Evolutionary conservation across 2,113 vertebrate genomes (phyloP).

Genomic region (Xerus inauris): DNA sequence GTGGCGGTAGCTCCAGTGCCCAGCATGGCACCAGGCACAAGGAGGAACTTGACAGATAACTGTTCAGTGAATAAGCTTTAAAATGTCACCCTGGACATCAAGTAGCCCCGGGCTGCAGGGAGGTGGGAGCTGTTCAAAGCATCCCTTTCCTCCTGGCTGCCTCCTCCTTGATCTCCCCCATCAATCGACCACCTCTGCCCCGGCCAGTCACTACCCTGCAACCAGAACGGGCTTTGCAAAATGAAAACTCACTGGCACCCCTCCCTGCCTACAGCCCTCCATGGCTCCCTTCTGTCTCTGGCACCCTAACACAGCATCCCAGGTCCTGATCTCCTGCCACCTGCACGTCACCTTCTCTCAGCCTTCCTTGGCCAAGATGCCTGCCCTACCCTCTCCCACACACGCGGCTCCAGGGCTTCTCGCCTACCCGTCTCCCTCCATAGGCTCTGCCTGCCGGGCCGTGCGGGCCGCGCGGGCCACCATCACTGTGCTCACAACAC

Average conservation of each 20-base stretch:
- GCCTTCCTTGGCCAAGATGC: not conserved
- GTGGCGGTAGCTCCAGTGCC: not conserved
- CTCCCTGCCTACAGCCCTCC: not conserved
- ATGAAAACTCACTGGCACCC: not conserved
- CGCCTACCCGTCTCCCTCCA: not conserved
- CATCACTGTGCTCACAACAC: too few relatives aligned
- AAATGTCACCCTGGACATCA: not conserved
- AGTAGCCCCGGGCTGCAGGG: not conserved
- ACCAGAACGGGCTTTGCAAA: not conserved
- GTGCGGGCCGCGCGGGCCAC: too few relatives aligned
- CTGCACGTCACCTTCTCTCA: not conserved
- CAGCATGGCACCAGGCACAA: not conserved
- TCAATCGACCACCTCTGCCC: not conserved
- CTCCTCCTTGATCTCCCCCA: not conserved
- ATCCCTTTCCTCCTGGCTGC: rapidly evolving
- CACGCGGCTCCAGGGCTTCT: not conserved
- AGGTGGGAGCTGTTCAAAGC: not conserved
- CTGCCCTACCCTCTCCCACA: not conserved
- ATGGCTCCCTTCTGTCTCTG: not conserved
- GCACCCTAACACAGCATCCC: not conserved
- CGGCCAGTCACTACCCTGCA: not conserved
- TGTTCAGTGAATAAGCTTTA: not conserved
- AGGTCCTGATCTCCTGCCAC: not conserved
- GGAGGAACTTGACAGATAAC: not conserved
- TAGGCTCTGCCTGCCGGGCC: not conserved